Evolutionary conservation across 2,797 vertebrate species (phyloP), one percentile per base, ranked within the genome.

Genomic region (Tragopan temminckii): DNA sequence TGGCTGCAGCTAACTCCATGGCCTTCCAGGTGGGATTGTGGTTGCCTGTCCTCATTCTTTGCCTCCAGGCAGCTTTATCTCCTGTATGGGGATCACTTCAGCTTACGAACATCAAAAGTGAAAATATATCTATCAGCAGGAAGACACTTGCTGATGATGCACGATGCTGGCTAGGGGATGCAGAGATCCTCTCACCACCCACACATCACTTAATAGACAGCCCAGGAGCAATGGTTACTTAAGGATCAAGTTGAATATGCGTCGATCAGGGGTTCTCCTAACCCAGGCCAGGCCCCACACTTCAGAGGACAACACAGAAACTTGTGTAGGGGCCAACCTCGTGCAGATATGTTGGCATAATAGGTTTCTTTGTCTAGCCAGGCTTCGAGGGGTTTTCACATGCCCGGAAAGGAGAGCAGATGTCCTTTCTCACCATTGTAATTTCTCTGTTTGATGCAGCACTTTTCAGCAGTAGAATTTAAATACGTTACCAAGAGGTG

Each of bases 1-100:
- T 98, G 93, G 98, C 98, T 48, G 96, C 85, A 13, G 98, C 97
- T 88, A 98, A 98, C 95, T 98, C 98, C 93, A 98, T 98, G 98
- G 98, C 98, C 94, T 98, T 98, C 95, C 98, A 98, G 98, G 98
- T 98, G 70, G 79, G 95, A 9, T 70, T 62, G 38, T 66, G 31
- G 50, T 66, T 80, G 67, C 35, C 42, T 5, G 2, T 74, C 24
- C 23, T 15, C 33, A 18, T 59, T 59, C 40, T 45, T 85, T 53
- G 48, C 63, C 38, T 87, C 35, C 33, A 42, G 23, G 11, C 40
- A 58, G 40, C 36, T 81, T 62, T 53, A 21, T 79, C 15, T 76
- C 40, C 61, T 59, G 31, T 50, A 29, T 62, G 72, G 55, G 27
- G 27, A 50, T 46, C 43, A 25, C 21, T 25, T 76, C 57, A 87